These are phyloP conservation scores for Rattus rattus DNA, from an alignment of 2,113 vertebrate genomes.

Conservation along the genomic window DNA sequence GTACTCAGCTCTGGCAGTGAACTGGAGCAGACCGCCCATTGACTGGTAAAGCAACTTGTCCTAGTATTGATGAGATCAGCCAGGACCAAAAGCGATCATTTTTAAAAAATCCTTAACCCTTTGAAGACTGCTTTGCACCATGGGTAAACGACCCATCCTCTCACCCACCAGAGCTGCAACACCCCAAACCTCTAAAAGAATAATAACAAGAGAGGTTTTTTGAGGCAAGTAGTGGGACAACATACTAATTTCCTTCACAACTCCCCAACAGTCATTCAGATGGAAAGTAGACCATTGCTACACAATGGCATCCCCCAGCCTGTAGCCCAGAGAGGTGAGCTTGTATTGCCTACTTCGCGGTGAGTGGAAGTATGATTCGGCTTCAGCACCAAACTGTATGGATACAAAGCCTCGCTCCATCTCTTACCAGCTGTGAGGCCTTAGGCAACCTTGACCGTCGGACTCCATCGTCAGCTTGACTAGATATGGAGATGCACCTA, in stretches of 20 bases:
- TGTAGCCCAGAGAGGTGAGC: not conserved
- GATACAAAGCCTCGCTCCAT: not conserved
- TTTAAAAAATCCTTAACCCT: constrained; percentile 11
- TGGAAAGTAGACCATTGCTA: not conserved
- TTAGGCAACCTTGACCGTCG: not conserved
- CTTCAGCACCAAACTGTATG: not conserved
- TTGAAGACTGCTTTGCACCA: not conserved
- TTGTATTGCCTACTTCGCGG: not conserved
- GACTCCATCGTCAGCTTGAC: not conserved
- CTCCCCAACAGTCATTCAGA: fast-evolving
- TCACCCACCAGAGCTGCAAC: not conserved
- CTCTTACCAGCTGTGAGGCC: not conserved
- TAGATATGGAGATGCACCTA: not conserved
- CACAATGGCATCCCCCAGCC: not conserved
- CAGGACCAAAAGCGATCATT: not conserved
- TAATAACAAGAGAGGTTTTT: not conserved
- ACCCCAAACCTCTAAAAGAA: not conserved
- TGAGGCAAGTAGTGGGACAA: not conserved
- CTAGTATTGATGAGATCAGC: not conserved
- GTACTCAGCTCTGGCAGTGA: not conserved
- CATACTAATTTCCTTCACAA: not conserved
- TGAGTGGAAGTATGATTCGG: not conserved
- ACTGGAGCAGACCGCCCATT: not conserved
- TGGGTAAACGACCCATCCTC: not conserved
- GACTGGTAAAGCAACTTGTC: not conserved